These are phyloP conservation scores for Megathymus violae DNA, from an alignment of 1,140 invertebrate genomes.

Conservation along the genomic window DNA sequence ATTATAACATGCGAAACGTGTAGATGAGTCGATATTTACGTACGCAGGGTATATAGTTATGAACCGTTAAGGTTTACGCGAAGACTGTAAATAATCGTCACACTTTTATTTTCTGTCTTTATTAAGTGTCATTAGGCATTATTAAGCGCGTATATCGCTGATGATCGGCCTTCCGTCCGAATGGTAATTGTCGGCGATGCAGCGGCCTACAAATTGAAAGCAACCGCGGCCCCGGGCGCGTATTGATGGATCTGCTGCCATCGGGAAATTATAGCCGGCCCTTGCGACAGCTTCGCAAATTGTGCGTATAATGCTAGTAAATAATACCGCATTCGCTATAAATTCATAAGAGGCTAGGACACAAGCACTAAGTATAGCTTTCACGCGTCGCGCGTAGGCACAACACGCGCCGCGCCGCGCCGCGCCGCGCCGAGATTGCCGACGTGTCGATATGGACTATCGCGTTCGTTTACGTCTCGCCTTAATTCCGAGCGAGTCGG, in stretches of 20 bases:
- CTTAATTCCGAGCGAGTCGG: constrained; percentile 14
- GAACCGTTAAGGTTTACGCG: constrained; percentile 43
- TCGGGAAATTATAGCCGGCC: constrained; percentile 78
- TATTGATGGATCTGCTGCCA: constrained; percentile 82
- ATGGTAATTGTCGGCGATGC: constrained; percentile 77
- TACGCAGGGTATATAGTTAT: constrained; percentile 2
- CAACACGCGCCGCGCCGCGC: constrained; percentile 31
- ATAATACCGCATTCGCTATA: constrained; percentile 74
- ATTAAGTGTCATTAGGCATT: constrained; percentile 82
- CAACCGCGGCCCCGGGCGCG: constrained; percentile 71
- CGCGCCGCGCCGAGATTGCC: not conserved
- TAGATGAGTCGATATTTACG: no score
- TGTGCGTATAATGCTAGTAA: constrained; percentile 82
- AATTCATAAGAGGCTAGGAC: constrained; percentile 67
- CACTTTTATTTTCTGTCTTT: constrained; percentile 78
- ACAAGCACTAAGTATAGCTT: constrained; percentile 54
- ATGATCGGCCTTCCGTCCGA: constrained; percentile 79
- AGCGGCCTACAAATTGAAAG: constrained; percentile 82
- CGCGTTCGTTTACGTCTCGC: constrained; percentile 22
- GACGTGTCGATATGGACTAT: constrained; percentile 17
- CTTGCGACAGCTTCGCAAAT: constrained; percentile 82
- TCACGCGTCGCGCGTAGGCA: constrained; percentile 42
- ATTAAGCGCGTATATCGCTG: constrained; percentile 79
- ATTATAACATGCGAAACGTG: not conserved
- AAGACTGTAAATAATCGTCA: constrained; percentile 70